Base-by-base conservation (phyloP, 2,888 invertebrate genomes). In the Metacarcinus magister region DNA sequence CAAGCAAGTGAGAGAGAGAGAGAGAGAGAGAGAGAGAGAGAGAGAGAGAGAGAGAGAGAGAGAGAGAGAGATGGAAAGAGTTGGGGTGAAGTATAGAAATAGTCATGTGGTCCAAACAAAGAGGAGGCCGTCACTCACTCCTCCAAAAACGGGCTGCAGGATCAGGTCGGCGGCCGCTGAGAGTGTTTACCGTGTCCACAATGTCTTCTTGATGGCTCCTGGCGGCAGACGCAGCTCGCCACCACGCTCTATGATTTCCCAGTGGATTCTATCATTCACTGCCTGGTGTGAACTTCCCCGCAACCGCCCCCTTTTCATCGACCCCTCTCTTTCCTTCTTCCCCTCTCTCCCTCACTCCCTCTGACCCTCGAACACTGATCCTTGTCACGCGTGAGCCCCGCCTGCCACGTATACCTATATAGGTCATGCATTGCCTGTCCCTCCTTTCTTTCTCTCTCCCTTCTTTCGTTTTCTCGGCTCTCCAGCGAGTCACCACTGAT, bases 161-260 rank as follows among this genome's bases (percentile, higher is more conserved):
- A 67, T 67, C 67, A 67, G 67, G 67, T 67, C n/a, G 19, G 67
- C n/a, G n/a, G 67, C 16, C 67, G 67, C n/a, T 10, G 67, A 5
- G n/a, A 67, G 67, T 67, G 67, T 67, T 67, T 67, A 67, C 67
- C n/a, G n/a, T 0, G 67, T n/a, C 67, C 67, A n/a, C 67, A 67
- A 67, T 67, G 67, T 67, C n/a, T 67, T 67, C 67, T n/a, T 67
- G 67, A 67, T 67, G 67, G 67, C 67, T 67, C 67, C 67, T n/a
- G 67, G 67, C 67, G 67, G 67, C 67, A n/a, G 16, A n/a, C 67
- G 67, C 67, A n/a, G 67, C 67, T n/a, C 16, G 23, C 67, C 67
- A 67, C 67, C 67, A n/a, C 67, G 67, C 67, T 67, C 67, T n/a
- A 5, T 67, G 67, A 67, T 67, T 67, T 67, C 67, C 67, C 67